Conservation (phyloP, 2,113 vertebrate genomes). For the Theropithecus gelada region DNA sequence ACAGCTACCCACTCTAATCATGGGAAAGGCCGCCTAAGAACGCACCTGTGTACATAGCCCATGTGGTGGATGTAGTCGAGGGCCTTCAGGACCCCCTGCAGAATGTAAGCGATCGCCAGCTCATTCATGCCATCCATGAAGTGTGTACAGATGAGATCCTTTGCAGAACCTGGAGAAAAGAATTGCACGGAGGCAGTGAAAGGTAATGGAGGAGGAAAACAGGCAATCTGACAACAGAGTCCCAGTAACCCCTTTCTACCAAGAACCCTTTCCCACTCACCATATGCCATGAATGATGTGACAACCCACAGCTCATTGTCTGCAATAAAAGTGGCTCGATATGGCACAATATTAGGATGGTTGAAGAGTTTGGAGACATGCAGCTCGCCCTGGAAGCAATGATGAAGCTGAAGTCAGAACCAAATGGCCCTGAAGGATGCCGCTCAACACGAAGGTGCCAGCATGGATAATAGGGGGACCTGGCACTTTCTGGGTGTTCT, state of each 20-base stretch:
- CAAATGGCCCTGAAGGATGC: background rate
- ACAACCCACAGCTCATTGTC: constrained; percentile 98
- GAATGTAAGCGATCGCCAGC: constrained; percentile 95
- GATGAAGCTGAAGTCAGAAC: constrained; percentile 18
- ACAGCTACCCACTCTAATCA: background rate
- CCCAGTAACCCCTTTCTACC: background rate
- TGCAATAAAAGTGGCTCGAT: constrained; percentile 95
- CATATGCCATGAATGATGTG: constrained; percentile 98
- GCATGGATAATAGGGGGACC: fast-evolving
- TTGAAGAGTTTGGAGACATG: constrained; percentile 98
- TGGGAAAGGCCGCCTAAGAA: background rate
- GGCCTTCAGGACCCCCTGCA: constrained; percentile 94
- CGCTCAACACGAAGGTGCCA: fast-evolving
- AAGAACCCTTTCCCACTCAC: constrained; percentile 82
- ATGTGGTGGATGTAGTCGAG: constrained; percentile 99
- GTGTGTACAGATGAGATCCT: constrained; percentile 95
- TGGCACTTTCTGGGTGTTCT: background rate
- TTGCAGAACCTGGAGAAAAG: constrained; percentile 91
- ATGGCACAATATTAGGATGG: constrained; percentile 95
- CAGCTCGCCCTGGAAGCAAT: constrained; percentile 89
- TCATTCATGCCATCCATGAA: constrained; percentile 97
- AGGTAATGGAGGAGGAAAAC: background rate
- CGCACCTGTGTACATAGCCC: constrained; percentile 98
- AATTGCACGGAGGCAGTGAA: background rate
- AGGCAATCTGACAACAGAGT: background rate